Evolutionary conservation across 2,888 invertebrate species (phyloP).

Genomic region (Amphimallon solstitiale): DNA sequence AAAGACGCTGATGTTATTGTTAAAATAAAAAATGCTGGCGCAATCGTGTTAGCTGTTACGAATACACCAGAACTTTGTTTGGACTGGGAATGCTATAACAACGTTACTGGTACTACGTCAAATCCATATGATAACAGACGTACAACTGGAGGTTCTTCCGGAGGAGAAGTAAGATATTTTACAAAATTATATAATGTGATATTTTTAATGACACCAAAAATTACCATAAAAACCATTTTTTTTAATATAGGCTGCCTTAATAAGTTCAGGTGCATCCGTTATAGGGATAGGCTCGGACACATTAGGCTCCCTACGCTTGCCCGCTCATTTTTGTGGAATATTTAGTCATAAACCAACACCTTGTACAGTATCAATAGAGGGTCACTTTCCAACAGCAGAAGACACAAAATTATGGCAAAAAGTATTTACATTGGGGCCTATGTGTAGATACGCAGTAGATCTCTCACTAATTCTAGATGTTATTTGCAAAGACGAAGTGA

Average conservation of each 20-base stretch:
- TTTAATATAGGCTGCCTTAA: constrained; percentile 69
- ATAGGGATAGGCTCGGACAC: constrained; percentile 94
- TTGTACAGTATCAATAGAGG: constrained; percentile 78
- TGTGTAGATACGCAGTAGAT: constrained; percentile 87
- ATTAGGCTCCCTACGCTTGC: constrained; percentile 95
- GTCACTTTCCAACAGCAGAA: constrained; percentile 67
- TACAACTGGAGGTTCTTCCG: constrained; percentile 94
- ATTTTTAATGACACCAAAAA: no score
- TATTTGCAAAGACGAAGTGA: constrained; percentile 63
- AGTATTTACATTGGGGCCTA: constrained; percentile 79
- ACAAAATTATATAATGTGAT: background rate
- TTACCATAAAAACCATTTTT: background rate
- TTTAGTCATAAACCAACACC: constrained; percentile 92
- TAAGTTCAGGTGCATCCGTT: constrained; percentile 82
- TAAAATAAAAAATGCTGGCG: constrained; percentile 81
- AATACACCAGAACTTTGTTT: constrained; percentile 95
- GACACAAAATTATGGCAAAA: constrained; percentile 71
- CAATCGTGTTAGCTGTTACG: constrained; percentile 88
- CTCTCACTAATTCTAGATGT: constrained; percentile 76
- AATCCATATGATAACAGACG: constrained; percentile 88
- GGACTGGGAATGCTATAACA: constrained; percentile 89
- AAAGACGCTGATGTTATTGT: constrained; percentile 80
- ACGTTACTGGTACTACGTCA: constrained; percentile 81
- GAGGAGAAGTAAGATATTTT: constrained; percentile 71
- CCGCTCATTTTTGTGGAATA: constrained; percentile 91